Evolutionary conservation across 2,888 invertebrate genomes (phyloP).

Genomic region (Mythimna lalbum): DNA sequence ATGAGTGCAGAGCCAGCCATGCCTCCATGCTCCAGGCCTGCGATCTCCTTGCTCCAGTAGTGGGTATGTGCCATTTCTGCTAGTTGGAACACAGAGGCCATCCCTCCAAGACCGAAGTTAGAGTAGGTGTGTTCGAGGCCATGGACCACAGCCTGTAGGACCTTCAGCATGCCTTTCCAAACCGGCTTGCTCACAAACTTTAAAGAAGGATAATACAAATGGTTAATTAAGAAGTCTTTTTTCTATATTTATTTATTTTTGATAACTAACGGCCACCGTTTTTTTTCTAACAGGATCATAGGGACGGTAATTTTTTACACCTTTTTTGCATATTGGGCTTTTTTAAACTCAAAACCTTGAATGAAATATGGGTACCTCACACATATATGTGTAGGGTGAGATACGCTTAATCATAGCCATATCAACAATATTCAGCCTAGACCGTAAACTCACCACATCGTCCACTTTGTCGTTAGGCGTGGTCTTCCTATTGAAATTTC

Average conservation of each 20-base stretch:
- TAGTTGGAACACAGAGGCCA: conserved; percentile 99
- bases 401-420: neutral
- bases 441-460: conserved; percentile 95
- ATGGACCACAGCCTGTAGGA: conserved; percentile 96
- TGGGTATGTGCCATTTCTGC: conserved; percentile 99
- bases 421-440: neutral
- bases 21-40: conserved; percentile 90
- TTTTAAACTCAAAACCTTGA: neutral
- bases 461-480: conserved; percentile 99
- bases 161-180: conserved; percentile 99
- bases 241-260: neutral
- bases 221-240: neutral
- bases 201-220: conserved; percentile 61
- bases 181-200: conserved; percentile 97
- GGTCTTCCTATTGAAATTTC: conserved; percentile 97
- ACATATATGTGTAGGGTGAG: neutral
- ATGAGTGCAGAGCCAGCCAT: conserved; percentile 83
- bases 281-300: neutral
- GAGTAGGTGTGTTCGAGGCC: conserved; percentile 98
- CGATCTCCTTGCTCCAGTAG: conserved; percentile 97
- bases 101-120: conserved; percentile 98
- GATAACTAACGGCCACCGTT: neutral
- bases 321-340: neutral
- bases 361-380: neutral
- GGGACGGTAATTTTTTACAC: neutral